phyloP scores from a whole-genome alignment of 1,140 invertebrate genomes.

The Hyles euphorbiae region DNA sequence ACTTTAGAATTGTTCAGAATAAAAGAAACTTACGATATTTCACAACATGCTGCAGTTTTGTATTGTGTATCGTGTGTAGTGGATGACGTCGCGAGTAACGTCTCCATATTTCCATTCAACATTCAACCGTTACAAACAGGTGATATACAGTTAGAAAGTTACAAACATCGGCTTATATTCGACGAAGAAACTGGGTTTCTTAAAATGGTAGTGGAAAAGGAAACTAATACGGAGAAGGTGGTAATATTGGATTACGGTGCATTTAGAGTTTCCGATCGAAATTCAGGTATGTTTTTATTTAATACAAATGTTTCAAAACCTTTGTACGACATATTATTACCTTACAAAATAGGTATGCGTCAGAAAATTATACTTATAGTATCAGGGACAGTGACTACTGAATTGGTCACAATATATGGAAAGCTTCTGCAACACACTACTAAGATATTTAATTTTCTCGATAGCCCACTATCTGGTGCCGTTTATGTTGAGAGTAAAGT shows the following conservation, averaged over 20 bases:
- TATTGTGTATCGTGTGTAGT: constrained; percentile 78
- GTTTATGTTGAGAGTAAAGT: constrained; percentile 83
- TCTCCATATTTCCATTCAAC: constrained; percentile 66
- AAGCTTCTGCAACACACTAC: constrained; percentile 81
- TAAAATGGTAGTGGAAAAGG: constrained; percentile 64
- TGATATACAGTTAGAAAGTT: constrained; percentile 86
- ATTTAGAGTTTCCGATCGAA: constrained; percentile 44
- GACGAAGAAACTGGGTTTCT: constrained; percentile 85
- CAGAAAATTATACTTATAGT: constrained; percentile 81
- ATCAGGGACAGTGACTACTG: constrained; percentile 82
- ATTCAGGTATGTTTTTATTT: constrained; percentile 57
- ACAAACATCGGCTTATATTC: constrained; percentile 81
- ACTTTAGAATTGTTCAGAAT: constrained; percentile 80
- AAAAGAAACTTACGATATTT: constrained; percentile 58
- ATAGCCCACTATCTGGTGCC: constrained; percentile 76
- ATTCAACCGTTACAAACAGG: constrained; percentile 78
- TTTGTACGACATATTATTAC: constrained; percentile 41
- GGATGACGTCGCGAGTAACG: constrained; percentile 45
- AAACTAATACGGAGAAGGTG: constrained; percentile 33
- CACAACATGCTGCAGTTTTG: constrained; percentile 73
- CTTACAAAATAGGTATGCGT: constrained; percentile 54
- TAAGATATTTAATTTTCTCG: constrained; percentile 80
- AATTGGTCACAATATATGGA: constrained; percentile 83
- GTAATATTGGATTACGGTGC: constrained; percentile 51
- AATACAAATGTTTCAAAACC: constrained; percentile 49